These are phyloP conservation scores for Chauna torquata DNA, from an alignment of 2,113 vertebrate species.

Conservation along the genomic window DNA sequence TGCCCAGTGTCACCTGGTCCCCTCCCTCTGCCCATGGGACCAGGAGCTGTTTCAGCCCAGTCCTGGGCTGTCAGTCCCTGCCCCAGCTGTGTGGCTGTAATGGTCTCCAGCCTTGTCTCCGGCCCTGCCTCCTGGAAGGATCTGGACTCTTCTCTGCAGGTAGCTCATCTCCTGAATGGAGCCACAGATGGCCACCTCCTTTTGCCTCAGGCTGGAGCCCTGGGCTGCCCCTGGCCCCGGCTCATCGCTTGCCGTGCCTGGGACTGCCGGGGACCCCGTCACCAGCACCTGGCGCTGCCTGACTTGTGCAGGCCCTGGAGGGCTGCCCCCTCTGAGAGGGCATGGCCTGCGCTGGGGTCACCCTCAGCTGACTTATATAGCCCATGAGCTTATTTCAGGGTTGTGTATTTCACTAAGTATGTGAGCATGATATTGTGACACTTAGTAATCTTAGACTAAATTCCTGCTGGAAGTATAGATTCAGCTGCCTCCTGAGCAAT, in stretches of 20 bases:
- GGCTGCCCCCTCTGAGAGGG: background rate
- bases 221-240: background rate
- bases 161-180: background rate
- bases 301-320: background rate
- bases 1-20: background rate
- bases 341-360: background rate
- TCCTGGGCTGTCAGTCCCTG: rapidly evolving
- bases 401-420: background rate
- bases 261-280: rapidly evolving
- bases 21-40: background rate
- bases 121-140: background rate
- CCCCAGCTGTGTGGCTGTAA: rapidly evolving
- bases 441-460: background rate
- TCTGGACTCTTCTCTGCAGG: background rate
- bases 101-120: background rate
- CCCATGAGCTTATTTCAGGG: background rate
- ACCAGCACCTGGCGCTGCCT: background rate
- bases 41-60: background rate
- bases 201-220: background rate
- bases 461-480: background rate
- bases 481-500: background rate
- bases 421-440: background rate
- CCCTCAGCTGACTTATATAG: background rate
- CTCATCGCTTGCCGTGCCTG: rapidly evolving
- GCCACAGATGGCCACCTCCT: rapidly evolving